These are phyloP conservation scores for Popillia japonica DNA, from an alignment of 1,140 invertebrate species.

Conservation along the genomic window DNA sequence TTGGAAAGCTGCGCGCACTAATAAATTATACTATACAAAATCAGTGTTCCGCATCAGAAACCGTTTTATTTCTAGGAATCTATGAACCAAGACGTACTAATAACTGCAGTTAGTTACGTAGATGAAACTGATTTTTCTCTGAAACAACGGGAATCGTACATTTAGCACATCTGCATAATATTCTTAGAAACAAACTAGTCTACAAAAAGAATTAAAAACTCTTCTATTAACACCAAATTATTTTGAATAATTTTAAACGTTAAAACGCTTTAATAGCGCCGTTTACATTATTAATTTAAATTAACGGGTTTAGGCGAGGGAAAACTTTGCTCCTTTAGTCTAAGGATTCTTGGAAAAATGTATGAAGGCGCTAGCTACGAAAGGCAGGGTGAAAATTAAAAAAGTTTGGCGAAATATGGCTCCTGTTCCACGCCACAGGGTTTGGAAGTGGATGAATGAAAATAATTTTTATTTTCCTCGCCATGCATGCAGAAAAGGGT, in stretches of 20 bases:
- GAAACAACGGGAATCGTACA: background rate
- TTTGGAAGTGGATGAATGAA: background rate
- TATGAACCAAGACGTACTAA: background rate
- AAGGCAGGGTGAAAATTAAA: background rate
- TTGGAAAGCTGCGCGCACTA: background rate
- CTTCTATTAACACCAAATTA: no score
- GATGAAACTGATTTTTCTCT: background rate
- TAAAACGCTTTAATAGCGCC: no score
- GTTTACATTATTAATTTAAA: conserved; percentile 1
- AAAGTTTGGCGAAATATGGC: background rate
- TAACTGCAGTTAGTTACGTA: background rate
- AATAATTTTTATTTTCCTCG: background rate
- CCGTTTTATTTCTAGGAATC: background rate
- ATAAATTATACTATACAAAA: conserved; percentile 7
- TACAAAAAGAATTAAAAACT: no score
- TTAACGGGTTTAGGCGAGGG: background rate
- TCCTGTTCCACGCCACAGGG: background rate
- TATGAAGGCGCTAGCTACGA: background rate
- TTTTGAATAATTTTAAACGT: no score
- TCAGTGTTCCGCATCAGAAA: background rate
- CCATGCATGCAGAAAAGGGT: background rate
- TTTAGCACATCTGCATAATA: background rate
- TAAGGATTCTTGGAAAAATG: background rate
- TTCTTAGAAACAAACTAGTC: no score
- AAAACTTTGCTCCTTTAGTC: background rate